Conservation (phyloP, 2,888 invertebrate genomes). For the Automeris io region DNA sequence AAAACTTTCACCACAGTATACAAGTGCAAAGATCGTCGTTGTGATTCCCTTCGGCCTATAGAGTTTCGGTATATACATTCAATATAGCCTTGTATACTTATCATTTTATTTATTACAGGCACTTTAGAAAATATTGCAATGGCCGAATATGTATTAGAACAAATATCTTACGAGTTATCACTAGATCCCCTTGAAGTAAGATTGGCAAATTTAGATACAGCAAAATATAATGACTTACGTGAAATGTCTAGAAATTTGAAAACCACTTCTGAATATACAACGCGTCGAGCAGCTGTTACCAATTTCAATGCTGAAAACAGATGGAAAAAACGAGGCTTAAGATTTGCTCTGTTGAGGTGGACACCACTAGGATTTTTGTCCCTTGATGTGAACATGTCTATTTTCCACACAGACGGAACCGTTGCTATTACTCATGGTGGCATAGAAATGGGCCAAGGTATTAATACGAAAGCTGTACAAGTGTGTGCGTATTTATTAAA, state of each 20-base stretch:
- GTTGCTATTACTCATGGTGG: conserved; percentile 84
- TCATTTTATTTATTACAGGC: conserved; percentile 29
- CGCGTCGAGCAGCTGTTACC: conserved; percentile 60
- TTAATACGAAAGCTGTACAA: conserved; percentile 82
- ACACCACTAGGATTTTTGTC: conserved; percentile 21
- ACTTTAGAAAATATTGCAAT: conserved; percentile 73
- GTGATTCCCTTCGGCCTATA: no score
- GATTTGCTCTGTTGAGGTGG: conserved; percentile 78
- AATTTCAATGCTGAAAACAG: conserved; percentile 79
- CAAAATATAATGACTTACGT: conserved; percentile 31
- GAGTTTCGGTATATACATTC: not conserved
- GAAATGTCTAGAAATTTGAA: conserved; percentile 70
- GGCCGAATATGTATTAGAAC: conserved; percentile 79
- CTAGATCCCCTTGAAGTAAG: conserved; percentile 77
- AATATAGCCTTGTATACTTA: not conserved
- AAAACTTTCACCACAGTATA: no score
- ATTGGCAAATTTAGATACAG: conserved; percentile 61
- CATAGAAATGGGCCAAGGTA: conserved; percentile 87
- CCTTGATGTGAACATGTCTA: conserved; percentile 18
- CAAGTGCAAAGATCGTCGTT: no score
- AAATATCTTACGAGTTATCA: conserved; percentile 69
- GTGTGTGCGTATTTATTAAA: conserved; percentile 79
- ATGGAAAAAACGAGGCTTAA: conserved; percentile 83
- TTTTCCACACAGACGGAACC: conserved; percentile 75
- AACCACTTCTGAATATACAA: conserved; percentile 64